Evolutionary conservation across 1,140 invertebrate species (phyloP), one percentile per base, ranked within the genome.

Genomic region (Melanaphis sacchari): DNA sequence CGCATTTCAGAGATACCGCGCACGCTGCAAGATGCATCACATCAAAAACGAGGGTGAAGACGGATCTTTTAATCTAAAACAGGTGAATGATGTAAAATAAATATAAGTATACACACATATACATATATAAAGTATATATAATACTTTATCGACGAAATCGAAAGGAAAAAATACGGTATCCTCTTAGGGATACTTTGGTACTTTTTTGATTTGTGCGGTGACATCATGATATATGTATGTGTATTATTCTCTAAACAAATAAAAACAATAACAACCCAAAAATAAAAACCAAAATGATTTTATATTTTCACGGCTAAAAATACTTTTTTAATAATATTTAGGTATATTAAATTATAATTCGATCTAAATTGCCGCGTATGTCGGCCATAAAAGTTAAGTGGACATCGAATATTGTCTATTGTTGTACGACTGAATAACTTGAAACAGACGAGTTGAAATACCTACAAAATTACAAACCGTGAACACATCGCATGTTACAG

Each of bases 41-140:
- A 43, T 82, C n/a, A 6, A 41, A 9, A 46, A 26, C 66, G 90
- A 91, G 40, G 90, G 90, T 41, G 66, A 81, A 90, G 89, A 90
- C 89, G 52, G 54, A 82, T 92, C 41, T 92, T 92, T 92, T 92
- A 92, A 92, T 92, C 90, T 92, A 81, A 92, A 82, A 81, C 76
- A 76, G 59, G 90, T 81, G 76, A 92, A 92, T 41, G 43, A 82
- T 92, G 38, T 26, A 76, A 49, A 92, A 92, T 82, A 82, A 90
- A 40, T 41, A 59, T 21, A 59, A 40, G 6, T 59, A 59, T 31
- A 59, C 0, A 18, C 46, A 8, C 18, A 46, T 1, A n/a, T 26
- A 76, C 31, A 76, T 49, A 49, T 36, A 15, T 41, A 7, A 43
- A 41, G 40, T 59, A 66, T 66, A 59, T 89, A 24, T 6, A 40